These are phyloP conservation scores for Drosophila albomicans DNA, from an alignment of 1,140 invertebrate genomes.

Conservation along the genomic window DNA sequence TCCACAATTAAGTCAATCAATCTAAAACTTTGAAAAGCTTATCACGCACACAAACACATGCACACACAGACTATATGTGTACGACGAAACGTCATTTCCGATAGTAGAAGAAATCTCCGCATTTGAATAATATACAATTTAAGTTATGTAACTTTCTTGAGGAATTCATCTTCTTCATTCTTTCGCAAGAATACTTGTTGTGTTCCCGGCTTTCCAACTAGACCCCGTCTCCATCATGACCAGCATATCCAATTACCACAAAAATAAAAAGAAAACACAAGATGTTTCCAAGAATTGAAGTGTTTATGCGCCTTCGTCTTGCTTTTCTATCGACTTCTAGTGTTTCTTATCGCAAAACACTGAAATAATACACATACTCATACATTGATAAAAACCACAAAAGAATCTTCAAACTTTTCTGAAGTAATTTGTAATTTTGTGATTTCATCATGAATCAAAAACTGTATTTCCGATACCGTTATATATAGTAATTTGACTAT, in stretches of 20 bases:
- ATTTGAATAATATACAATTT: conserved; percentile 1
- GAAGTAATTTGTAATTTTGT: not conserved
- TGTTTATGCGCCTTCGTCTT: conserved; percentile 23
- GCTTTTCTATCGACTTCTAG: conserved; percentile 27
- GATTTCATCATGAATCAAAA: not conserved
- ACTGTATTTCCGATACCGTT: not conserved
- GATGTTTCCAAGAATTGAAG: conserved; percentile 47
- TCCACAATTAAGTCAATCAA: not conserved
- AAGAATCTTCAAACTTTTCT: conserved; percentile 3
- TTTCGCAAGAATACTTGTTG: conserved; percentile 6
- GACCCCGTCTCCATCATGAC: not conserved
- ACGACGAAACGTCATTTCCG: not conserved
- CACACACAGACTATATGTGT: not conserved
- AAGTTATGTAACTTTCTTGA: conserved; percentile 7
- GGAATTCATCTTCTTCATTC: not conserved
- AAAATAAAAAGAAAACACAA: conserved; percentile 22
- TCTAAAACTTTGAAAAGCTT: conserved; percentile 12
- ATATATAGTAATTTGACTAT: conserved; percentile 2
- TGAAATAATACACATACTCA: conserved; percentile 2
- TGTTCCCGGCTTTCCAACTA: not conserved
- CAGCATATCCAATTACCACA: conserved; percentile 52
- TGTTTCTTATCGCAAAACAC: conserved; percentile 31
- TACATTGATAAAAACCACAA: conserved; percentile 22
- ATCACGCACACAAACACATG: not conserved
- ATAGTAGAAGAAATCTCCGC: not conserved